phyloP scores from a whole-genome alignment of 2,113 vertebrate species.

The Cyanoliseus patagonus region DNA sequence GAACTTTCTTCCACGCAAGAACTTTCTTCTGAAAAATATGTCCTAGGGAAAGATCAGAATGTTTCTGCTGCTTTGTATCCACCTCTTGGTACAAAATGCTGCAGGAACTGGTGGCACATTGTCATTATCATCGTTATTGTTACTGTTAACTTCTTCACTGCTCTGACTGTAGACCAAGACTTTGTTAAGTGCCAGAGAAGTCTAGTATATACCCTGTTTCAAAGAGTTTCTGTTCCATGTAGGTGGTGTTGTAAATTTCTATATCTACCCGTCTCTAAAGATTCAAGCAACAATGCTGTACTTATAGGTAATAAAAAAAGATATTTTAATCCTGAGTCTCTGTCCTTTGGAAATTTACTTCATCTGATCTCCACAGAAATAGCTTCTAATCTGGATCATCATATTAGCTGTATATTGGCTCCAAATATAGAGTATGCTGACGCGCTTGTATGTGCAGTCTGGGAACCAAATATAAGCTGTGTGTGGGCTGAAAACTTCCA shows the following conservation, averaged over 20 bases:
- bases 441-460: not conserved
- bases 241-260: not conserved
- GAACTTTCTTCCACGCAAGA: not conserved
- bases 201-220: not conserved
- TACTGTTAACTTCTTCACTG: not conserved
- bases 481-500: not conserved
- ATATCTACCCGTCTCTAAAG: not conserved
- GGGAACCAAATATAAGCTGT: not conserved
- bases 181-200: not conserved
- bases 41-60: not conserved
- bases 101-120: not conserved
- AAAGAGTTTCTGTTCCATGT: not conserved
- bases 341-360: not conserved
- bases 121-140: not conserved
- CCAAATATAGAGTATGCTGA: not conserved
- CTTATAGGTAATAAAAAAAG: not conserved
- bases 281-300: not conserved
- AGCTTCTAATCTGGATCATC: not conserved
- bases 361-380: not conserved
- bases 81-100: not conserved
- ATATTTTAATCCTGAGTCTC: not conserved
- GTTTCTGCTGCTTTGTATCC: constrained; percentile 5
- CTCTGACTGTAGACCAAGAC: not conserved
- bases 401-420: not conserved
- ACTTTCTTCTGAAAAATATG: not conserved